These are phyloP conservation scores for Scomberomorus guttatus DNA, from an alignment of 2,797 vertebrate genomes.

Conservation along the genomic window DNA sequence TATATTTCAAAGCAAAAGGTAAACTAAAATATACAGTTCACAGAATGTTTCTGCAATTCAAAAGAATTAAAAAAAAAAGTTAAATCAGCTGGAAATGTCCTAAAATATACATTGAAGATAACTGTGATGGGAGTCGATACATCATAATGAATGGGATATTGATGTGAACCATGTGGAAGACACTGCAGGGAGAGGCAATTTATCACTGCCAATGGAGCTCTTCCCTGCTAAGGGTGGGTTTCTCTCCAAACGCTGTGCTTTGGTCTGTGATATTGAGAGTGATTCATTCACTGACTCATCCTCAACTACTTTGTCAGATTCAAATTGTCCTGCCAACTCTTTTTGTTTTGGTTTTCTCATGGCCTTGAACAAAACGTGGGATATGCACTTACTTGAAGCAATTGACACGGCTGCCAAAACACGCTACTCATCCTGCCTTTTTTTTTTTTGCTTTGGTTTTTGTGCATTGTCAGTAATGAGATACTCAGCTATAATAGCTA, in stretches of 20 bases:
- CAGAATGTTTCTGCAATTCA: background rate
- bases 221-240: conserved; percentile 57
- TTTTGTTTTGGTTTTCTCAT: conserved; percentile 68
- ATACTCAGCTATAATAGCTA: conserved; percentile 42
- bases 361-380: conserved; percentile 65
- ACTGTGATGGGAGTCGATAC: conserved; percentile 57
- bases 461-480: conserved; percentile 54
- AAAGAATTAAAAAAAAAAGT: background rate
- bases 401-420: conserved; percentile 57
- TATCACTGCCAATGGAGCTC: conserved; percentile 64
- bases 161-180: conserved; percentile 75
- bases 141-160: conserved; percentile 75
- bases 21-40: background rate
- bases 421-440: conserved; percentile 50
- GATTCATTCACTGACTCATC: conserved; percentile 78
- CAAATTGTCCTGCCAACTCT: conserved; percentile 70
- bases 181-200: conserved; percentile 57
- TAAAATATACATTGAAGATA: conserved; percentile 54
- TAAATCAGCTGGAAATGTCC: conserved; percentile 39
- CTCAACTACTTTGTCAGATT: conserved; percentile 74
- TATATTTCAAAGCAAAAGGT: background rate
- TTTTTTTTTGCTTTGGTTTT: conserved; percentile 58
- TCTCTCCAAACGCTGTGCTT: conserved; percentile 67
- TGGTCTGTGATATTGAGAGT: conserved; percentile 69
- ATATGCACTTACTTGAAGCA: conserved; percentile 65